Evolutionary conservation across 35 echinoderm and acorn worm genomes (phyloP).

Genomic region (Heliocidaris tuberculata): DNA sequence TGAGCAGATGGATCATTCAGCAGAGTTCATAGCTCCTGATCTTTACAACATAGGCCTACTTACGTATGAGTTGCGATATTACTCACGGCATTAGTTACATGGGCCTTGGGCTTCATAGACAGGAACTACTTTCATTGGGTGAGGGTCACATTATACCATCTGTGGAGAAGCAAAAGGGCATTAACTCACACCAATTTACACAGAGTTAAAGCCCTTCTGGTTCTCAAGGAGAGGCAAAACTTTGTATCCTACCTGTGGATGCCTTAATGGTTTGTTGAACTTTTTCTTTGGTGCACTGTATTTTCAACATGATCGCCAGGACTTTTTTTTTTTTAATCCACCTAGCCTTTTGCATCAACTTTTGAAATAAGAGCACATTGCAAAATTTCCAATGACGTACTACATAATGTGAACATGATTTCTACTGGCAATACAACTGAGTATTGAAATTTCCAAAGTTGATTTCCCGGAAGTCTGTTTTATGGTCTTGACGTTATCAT

Average conservation of each 20-base stretch:
- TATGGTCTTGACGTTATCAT: too few species aligned
- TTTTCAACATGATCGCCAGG: too few species aligned
- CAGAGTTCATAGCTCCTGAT: not conserved
- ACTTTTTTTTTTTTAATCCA: too few species aligned
- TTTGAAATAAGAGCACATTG: too few species aligned
- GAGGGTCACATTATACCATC: not conserved
- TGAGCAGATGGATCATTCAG: too few species aligned
- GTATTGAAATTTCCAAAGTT: too few species aligned
- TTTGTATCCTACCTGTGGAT: not conserved
- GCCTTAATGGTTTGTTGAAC: not conserved
- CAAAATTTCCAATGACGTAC: too few species aligned
- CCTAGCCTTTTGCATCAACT: too few species aligned
- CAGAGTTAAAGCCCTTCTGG: not conserved
- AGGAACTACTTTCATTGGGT: not conserved
- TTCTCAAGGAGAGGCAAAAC: not conserved
- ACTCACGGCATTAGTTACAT: not conserved
- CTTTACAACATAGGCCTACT: not conserved
- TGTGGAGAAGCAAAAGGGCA: not conserved
- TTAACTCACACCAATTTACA: not conserved
- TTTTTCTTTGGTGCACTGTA: not conserved
- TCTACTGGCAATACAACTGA: too few species aligned
- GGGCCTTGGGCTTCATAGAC: not conserved
- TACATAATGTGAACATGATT: too few species aligned
- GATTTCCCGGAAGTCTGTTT: too few species aligned
- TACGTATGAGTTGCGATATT: not conserved